Evolutionary conservation across 53 echinoderm and acorn worm genomes (phyloP).

Genomic region (Antedon mediterranea): DNA sequence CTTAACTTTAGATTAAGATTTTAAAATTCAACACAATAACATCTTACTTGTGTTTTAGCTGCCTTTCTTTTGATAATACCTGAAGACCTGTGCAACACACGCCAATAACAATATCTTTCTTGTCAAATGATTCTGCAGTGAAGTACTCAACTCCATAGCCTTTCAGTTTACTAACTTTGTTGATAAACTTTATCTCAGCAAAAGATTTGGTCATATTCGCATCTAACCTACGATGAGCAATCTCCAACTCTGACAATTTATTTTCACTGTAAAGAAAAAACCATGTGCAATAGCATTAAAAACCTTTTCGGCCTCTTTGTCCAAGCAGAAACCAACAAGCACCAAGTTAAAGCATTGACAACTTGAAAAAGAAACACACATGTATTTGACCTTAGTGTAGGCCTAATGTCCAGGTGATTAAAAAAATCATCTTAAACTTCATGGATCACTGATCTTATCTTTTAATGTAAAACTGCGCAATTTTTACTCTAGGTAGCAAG

Average conservation of each 20-base stretch:
- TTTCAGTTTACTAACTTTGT: constrained; percentile 46
- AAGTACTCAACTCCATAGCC: constrained; percentile 96
- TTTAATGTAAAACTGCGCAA: no score
- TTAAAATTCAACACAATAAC: neutral
- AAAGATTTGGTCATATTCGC: constrained; percentile 33
- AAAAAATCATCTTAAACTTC: no score
- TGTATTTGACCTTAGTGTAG: no score
- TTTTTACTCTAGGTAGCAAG: no score
- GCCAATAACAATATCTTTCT: constrained; percentile 60
- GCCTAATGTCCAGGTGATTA: no score
- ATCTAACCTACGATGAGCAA: constrained; percentile 41
- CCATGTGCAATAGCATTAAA: no score
- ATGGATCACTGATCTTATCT: no score
- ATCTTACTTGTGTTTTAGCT: constrained; percentile 58
- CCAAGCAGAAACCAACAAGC: no score
- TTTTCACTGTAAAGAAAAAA: constrained; percentile 36
- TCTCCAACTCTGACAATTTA: constrained; percentile 33
- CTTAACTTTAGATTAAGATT: no score
- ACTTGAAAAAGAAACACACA: no score
- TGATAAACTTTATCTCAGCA: constrained; percentile 75
- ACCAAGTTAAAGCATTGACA: no score
- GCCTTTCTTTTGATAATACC: constrained; percentile 61
- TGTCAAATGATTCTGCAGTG: constrained; percentile 63
- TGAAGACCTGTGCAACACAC: constrained; percentile 64
- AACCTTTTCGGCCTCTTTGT: no score